Evolutionary conservation across 2,113 vertebrate genomes (phyloP).

Genomic region (Dinomys branickii): DNA sequence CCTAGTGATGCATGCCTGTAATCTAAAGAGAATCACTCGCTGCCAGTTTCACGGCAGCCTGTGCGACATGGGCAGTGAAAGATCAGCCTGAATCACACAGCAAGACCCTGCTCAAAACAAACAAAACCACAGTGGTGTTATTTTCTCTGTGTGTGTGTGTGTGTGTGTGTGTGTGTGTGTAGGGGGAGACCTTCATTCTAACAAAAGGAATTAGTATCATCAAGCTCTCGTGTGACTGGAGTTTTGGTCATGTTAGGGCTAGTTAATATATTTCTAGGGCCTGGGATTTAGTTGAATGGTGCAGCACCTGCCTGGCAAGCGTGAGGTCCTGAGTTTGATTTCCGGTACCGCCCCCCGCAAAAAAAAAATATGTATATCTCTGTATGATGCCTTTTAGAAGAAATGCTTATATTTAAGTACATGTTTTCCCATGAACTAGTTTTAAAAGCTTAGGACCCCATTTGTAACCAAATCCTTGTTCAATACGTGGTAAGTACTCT

Average conservation of each 20-base stretch:
- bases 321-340: too few species aligned
- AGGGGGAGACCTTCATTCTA: not conserved
- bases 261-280: constrained; percentile 41
- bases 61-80: not conserved
- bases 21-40: not conserved
- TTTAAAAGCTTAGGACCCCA: constrained; percentile 32
- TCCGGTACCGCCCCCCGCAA: too few species aligned
- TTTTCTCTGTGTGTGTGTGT: too few species aligned
- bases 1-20: not conserved
- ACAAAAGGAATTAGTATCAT: not conserved
- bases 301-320: too few species aligned
- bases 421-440: constrained; percentile 42
- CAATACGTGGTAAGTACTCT: constrained; percentile 44
- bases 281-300: too few species aligned
- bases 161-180: too few species aligned
- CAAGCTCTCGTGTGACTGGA: not conserved
- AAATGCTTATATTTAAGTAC: constrained; percentile 46
- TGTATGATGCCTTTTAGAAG: not conserved
- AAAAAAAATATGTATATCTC: too few species aligned
- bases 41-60: not conserved
- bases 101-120: not conserved
- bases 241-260: constrained; percentile 56
- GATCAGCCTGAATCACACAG: not conserved
- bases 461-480: constrained; percentile 38
- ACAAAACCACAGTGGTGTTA: not conserved